Evolutionary conservation across 1,140 invertebrate species (phyloP).

Genomic region (Chironomus striatipennis): DNA sequence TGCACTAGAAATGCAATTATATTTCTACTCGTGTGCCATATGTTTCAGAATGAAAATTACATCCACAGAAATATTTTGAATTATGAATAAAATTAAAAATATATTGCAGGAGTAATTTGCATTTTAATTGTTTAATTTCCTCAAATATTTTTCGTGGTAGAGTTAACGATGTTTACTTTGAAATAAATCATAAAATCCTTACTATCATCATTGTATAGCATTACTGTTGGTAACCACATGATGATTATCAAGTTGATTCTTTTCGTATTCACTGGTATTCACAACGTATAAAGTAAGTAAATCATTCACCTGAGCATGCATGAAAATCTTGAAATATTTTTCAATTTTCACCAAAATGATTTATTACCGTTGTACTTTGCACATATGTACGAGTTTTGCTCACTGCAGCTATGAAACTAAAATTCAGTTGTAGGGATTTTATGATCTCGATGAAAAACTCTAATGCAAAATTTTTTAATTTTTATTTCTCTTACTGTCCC

Average conservation of each 20-base stretch:
- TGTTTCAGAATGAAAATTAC: not conserved
- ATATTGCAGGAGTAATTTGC: not conserved
- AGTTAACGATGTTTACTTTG: not conserved
- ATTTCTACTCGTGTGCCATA: not conserved
- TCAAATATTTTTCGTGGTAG: not conserved
- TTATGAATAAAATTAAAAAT: not conserved
- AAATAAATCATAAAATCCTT: not conserved
- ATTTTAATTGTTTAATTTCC: not conserved
- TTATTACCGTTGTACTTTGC: not conserved
- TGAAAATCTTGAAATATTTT: not conserved
- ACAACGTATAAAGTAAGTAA: not conserved
- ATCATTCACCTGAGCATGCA: not conserved
- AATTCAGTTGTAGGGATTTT: not conserved
- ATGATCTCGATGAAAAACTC: not conserved
- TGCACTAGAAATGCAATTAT: slow-evolving; percentile 13
- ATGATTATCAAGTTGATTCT: too few species aligned
- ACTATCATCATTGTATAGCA: not conserved
- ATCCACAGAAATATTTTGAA: too few species aligned
- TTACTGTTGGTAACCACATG: not conserved
- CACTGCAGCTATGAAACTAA: not conserved
- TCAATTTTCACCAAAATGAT: not conserved
- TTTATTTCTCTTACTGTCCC: not conserved
- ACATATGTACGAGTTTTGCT: not conserved
- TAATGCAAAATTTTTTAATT: not conserved
- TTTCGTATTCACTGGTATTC: not conserved